These are phyloP conservation scores for Girardinus metallicus DNA, from an alignment of 2,797 vertebrate species.

Conservation along the genomic window DNA sequence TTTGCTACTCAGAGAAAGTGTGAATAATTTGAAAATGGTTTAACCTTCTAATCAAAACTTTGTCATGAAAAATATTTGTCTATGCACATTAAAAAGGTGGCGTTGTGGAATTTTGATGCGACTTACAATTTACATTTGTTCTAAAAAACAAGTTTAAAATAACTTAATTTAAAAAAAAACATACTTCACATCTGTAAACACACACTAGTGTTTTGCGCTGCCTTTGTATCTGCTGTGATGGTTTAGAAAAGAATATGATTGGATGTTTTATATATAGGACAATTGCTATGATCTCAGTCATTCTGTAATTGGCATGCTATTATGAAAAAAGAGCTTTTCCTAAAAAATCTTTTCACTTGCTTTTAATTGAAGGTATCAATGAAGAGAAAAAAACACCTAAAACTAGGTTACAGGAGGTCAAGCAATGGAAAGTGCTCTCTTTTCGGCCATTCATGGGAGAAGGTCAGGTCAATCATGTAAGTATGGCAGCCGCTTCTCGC, in stretches of 20 bases:
- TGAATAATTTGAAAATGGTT: not conserved
- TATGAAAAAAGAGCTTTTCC: not conserved
- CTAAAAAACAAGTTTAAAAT: slow-evolving; percentile 17
- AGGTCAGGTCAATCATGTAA: slow-evolving; percentile 70
- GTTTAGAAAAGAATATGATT: slow-evolving; percentile 51
- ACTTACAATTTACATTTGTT: not conserved
- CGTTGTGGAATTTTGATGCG: not conserved
- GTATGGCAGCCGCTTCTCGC: slow-evolving; percentile 57
- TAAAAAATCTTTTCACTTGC: slow-evolving; percentile 21
- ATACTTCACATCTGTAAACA: not conserved
- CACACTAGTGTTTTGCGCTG: slow-evolving; percentile 18
- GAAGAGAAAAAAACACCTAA: slow-evolving; percentile 24
- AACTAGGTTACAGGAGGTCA: slow-evolving; percentile 48
- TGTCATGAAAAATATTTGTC: slow-evolving; percentile 19
- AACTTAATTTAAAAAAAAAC: not conserved
- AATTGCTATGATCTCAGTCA: slow-evolving; percentile 39
- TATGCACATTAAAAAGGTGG: not conserved
- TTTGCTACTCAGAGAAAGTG: not conserved
- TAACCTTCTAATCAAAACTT: not conserved
- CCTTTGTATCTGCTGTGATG: slow-evolving; percentile 38
- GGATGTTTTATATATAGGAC: slow-evolving; percentile 32
- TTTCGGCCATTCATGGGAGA: slow-evolving; percentile 51
- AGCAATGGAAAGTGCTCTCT: slow-evolving; percentile 59
- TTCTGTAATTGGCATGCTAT: slow-evolving; percentile 32
- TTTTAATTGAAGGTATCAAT: slow-evolving; percentile 24